Conservation (phyloP, 2,797 vertebrate genomes). For the Caiman crocodilus region DNA sequence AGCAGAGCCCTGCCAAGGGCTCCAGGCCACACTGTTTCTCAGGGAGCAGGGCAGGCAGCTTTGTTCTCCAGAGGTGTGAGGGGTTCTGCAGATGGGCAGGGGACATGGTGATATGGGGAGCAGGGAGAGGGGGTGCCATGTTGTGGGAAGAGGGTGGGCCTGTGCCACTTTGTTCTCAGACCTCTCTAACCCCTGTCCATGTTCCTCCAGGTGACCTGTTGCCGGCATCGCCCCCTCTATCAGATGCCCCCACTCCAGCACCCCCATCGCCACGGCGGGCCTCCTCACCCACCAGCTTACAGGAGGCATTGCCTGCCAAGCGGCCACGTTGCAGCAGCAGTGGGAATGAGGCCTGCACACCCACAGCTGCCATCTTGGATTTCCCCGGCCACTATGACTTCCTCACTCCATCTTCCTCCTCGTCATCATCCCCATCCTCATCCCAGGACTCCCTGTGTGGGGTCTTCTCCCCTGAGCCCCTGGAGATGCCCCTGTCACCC, state of each 20-base stretch:
- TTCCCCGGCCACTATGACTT: slow-evolving; percentile 80
- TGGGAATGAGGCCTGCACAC: not conserved
- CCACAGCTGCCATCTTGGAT: slow-evolving; percentile 59
- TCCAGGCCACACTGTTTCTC: too few species aligned
- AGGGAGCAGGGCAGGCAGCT: not conserved
- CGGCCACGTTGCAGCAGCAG: not conserved
- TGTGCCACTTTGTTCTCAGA: not conserved
- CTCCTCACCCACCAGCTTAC: slow-evolving; percentile 13
- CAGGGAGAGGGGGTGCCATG: too few species aligned
- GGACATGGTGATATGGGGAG: not conserved
- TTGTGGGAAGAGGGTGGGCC: too few species aligned
- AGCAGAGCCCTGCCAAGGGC: not conserved
- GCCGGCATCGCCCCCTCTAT: not conserved
- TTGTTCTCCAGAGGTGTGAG: not conserved
- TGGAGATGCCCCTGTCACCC: slow-evolving; percentile 75
- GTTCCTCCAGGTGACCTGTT: not conserved
- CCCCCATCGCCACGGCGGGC: not conserved
- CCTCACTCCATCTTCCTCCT: slow-evolving; percentile 73
- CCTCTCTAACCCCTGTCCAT: not conserved
- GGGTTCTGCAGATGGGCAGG: not conserved
- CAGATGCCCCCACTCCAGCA: slow-evolving; percentile 52
- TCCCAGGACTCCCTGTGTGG: slow-evolving; percentile 73
- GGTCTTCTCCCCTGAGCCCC: slow-evolving; percentile 83
- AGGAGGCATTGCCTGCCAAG: slow-evolving; percentile 24
- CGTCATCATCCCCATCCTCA: slow-evolving; percentile 53